Conservation (phyloP, 2,888 invertebrate species). For the Siphonodentalium dalli region DNA sequence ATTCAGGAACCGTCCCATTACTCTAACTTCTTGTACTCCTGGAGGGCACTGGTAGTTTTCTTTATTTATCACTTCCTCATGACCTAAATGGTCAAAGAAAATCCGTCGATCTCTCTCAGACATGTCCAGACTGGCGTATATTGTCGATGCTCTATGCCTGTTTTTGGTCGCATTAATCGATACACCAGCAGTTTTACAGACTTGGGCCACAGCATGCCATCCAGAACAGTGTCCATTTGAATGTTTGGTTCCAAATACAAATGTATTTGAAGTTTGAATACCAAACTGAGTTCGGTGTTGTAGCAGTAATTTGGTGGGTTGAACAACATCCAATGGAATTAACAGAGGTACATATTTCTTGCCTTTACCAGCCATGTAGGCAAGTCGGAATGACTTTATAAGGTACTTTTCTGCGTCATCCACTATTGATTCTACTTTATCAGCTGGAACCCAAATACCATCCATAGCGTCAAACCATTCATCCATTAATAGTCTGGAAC, state of each 20-base stretch:
- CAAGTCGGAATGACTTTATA: constrained; percentile 21
- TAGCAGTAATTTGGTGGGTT: constrained; percentile 13
- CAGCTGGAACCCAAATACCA: constrained; percentile 16
- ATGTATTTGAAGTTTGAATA: constrained; percentile 13
- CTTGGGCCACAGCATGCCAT: constrained; percentile 26
- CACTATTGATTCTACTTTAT: constrained; percentile 11
- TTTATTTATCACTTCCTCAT: constrained; percentile 25
- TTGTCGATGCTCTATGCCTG: constrained; percentile 26
- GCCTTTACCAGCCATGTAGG: constrained; percentile 26
- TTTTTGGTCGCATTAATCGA: constrained; percentile 25
- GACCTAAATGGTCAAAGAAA: constrained; percentile 28
- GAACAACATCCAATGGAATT: constrained; percentile 24
- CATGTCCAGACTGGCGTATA: constrained; percentile 31
- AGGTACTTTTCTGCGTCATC: constrained; percentile 30
- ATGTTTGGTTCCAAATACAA: constrained; percentile 28
- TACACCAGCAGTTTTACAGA: constrained; percentile 20
- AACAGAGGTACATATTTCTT: constrained; percentile 29
- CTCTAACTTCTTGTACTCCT: constrained; percentile 20
- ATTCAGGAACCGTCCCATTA: constrained; percentile 29
- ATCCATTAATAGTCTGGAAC: constrained; percentile 8
- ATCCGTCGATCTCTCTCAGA: constrained; percentile 11
- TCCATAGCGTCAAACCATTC: constrained; percentile 12
- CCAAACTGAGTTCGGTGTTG: constrained; percentile 17
- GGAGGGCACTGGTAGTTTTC: constrained; percentile 33
- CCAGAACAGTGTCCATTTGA: constrained; percentile 21